Conservation (phyloP, 2,113 vertebrate genomes). For the Scatophagus argus region DNA sequence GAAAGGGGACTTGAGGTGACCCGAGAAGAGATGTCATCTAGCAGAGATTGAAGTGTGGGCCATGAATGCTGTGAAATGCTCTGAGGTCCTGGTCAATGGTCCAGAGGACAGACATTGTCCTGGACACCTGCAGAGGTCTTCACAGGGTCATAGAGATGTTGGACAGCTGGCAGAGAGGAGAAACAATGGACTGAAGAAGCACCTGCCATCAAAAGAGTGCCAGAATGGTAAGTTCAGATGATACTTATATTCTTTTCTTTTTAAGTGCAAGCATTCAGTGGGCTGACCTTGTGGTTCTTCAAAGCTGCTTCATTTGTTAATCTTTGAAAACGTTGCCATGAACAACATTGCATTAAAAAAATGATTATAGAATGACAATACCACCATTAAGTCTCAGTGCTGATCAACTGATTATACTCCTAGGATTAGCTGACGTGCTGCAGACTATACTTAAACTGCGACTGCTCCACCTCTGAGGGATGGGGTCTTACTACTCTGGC, state of each 20-base stretch:
- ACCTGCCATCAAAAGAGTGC: constrained; percentile 48
- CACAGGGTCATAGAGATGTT: constrained; percentile 54
- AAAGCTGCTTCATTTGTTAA: not conserved
- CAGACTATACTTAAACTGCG: not conserved
- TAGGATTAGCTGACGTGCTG: not conserved
- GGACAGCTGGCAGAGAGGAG: constrained; percentile 63
- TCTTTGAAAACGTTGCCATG: not conserved
- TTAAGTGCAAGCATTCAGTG: not conserved
- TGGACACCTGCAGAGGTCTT: constrained; percentile 66
- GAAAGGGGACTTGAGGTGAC: constrained; percentile 55
- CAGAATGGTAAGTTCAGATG: constrained; percentile 77
- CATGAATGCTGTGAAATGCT: constrained; percentile 83
- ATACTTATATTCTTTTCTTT: not conserved
- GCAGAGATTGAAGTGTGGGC: constrained; percentile 70
- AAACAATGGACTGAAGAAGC: constrained; percentile 58
- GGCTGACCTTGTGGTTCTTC: not conserved
- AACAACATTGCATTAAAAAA: too few relatives aligned
- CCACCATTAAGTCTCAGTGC: not conserved
- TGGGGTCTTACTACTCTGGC: not conserved
- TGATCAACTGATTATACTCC: too few relatives aligned
- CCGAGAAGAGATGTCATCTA: constrained; percentile 55
- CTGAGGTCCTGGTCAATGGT: constrained; percentile 47
- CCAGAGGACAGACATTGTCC: constrained; percentile 47
- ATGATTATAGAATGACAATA: not conserved
- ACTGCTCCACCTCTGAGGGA: not conserved